Evolutionary conservation across 2,888 invertebrate species (phyloP).

Genomic region (Chrysolina haemoptera): DNA sequence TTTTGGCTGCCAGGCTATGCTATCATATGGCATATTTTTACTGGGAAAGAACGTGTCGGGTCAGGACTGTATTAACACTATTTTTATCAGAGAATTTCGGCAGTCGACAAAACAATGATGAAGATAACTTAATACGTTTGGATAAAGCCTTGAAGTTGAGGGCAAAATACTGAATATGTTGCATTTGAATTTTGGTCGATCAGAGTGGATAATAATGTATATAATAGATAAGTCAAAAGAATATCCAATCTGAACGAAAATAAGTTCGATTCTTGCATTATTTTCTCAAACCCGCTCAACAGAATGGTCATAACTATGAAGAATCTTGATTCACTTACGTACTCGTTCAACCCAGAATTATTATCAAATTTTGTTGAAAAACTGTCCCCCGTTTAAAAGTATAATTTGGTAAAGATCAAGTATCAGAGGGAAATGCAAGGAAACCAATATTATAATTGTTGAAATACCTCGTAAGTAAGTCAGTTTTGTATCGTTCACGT

Average conservation of each 20-base stretch:
- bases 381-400: not conserved
- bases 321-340: not conserved
- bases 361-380: slow-evolving; percentile 1
- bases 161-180: slow-evolving; percentile 6
- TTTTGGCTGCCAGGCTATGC: too few species aligned
- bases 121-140: slow-evolving; percentile 9
- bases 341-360: not conserved
- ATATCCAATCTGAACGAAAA: not conserved
- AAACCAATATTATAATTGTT: not conserved
- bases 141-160: not conserved
- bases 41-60: too few species aligned
- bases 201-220: not conserved
- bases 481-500: too few species aligned
- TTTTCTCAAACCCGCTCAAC: too few species aligned
- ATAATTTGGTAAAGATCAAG: not conserved
- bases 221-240: not conserved
- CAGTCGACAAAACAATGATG: slow-evolving; percentile 11
- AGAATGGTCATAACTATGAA: slow-evolving; percentile 14
- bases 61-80: too few species aligned
- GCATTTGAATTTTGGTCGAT: slow-evolving; percentile 5
- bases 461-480: too few species aligned
- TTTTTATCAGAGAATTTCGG: not conserved
- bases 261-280: not conserved
- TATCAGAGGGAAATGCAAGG: not conserved
- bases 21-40: too few species aligned